Base-by-base conservation (phyloP, 1,140 invertebrate species). In the Chironomus tepperi region DNA sequence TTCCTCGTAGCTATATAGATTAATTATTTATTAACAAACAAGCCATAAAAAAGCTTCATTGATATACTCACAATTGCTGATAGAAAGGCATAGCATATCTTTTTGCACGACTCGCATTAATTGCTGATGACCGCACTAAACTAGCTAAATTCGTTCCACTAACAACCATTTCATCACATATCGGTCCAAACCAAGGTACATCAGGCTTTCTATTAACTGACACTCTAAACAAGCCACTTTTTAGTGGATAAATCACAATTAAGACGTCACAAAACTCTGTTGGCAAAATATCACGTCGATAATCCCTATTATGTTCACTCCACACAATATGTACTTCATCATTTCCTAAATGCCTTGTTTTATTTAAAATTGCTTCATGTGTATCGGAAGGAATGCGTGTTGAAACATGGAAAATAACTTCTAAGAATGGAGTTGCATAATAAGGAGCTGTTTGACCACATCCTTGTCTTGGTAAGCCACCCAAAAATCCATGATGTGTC, bases 281-380 rank as follows among this genome's bases (percentile, higher is more conserved):
- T 21, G 98, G 96, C 81, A 99, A 93, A 76, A 98, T 98, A 78
- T 97, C 96, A 57, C 97, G 87, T 75, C 97, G 88, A 85, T 99
- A 99, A 80, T 98, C 95, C 74, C 96, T 86, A 81, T 87, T 89
- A 83, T 99, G 96, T 82, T 99, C 98, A 19, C 96, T 98, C 98
- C 98, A 99, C 15, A 99, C 96, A 76, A 99, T 97, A 80, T 99
- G 97, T 43, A 99, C 95, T 85, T 99, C 98, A 84, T 99, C 98
- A 84, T 99, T 99, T 65, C 97, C 97, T 74, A 99, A 85, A 87
- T 98, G 97, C 10, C 94, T 88, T 19, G 95, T 95, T 91, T 98
- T 98, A 80, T 94, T 93, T 75, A 97, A 86, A 78, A 96, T 88
- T 75, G 91, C 90, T 83, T 97, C 94, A 7, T 92, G 89, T 73